phyloP scores from a whole-genome alignment of 2,797 vertebrate genomes.

The Cynopterus sphinx region DNA sequence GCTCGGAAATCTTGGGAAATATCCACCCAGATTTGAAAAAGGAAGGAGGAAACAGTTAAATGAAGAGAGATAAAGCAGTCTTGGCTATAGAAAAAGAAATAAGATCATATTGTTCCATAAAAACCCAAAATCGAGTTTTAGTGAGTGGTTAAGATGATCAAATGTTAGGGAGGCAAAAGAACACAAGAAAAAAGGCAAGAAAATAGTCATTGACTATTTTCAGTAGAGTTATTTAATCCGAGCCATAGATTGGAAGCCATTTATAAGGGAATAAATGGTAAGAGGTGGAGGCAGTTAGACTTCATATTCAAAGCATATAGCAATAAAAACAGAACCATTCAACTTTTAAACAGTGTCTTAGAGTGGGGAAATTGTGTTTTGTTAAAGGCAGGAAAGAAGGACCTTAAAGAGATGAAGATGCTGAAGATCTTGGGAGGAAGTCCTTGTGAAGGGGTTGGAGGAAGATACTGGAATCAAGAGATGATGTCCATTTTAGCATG shows the following conservation, averaged over 20 bases:
- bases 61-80: neutral
- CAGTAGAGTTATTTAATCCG: neutral
- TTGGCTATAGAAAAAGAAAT: neutral
- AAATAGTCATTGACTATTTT: neutral
- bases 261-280: neutral
- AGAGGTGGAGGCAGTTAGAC: neutral
- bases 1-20: slow-evolving; percentile 11
- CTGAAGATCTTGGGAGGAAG: neutral
- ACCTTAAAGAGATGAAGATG: neutral
- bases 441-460: neutral
- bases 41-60: neutral
- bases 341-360: neutral
- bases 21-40: neutral
- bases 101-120: neutral
- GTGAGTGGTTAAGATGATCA: neutral
- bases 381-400: neutral
- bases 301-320: neutral
- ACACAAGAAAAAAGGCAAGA: neutral
- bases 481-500: neutral
- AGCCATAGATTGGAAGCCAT: neutral
- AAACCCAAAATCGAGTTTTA: neutral
- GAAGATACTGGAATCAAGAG: neutral
- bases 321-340: neutral
- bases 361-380: neutral
- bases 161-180: neutral